These are phyloP conservation scores for Grantiella picta DNA, from an alignment of 2,113 vertebrate genomes.

Conservation along the genomic window DNA sequence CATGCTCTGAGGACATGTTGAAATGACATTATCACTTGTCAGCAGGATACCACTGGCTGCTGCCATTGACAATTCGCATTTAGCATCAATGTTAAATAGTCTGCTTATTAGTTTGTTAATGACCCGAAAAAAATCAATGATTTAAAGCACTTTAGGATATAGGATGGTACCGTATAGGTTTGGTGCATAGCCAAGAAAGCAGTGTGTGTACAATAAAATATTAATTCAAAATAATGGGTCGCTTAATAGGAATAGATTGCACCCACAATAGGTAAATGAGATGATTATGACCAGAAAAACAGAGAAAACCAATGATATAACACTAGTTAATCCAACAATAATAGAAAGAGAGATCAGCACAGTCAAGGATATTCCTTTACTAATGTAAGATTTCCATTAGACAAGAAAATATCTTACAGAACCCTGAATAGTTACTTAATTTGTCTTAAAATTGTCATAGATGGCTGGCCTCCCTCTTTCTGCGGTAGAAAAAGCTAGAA, in stretches of 20 bases:
- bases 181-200: neutral
- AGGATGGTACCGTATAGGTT: neutral
- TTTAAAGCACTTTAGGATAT: conserved; percentile 26
- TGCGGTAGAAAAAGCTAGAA: neutral
- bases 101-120: conserved; percentile 45
- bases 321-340: neutral
- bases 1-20: conserved; percentile 45
- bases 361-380: neutral
- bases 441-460: neutral
- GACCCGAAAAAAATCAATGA: neutral
- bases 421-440: neutral
- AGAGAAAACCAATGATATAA: neutral
- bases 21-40: conserved; percentile 52
- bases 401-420: neutral
- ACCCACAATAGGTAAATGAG: neutral
- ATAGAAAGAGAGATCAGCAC: neutral
- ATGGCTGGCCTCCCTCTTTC: neutral
- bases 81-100: conserved; percentile 45
- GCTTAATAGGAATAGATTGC: neutral
- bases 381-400: neutral
- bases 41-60: conserved; percentile 42
- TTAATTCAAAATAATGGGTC: neutral
- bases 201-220: neutral
- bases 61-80: conserved; percentile 49
- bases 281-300: neutral